Conservation (phyloP, 2,888 invertebrate genomes). For the Cephus sareptanus region DNA sequence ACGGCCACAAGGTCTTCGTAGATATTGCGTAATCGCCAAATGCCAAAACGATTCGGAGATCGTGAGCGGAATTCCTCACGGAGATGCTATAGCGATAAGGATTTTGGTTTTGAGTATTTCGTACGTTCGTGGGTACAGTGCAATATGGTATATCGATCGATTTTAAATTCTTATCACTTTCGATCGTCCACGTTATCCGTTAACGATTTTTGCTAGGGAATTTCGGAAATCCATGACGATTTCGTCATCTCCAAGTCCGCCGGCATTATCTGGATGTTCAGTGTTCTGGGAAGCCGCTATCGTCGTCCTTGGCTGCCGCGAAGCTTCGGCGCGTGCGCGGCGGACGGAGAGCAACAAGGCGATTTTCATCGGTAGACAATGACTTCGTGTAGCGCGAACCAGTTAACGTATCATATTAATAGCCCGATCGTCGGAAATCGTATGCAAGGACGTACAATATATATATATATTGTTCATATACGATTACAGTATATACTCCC, state of each 20-base stretch:
- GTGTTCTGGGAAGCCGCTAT: conserved; percentile 51
- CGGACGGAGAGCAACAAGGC: neutral
- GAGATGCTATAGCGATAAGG: neutral
- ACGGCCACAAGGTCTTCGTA: neutral
- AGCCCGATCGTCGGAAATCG: conserved; percentile 27
- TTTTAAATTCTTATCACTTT: neutral
- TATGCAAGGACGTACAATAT: neutral
- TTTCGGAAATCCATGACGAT: neutral
- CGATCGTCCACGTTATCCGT: neutral
- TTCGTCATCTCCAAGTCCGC: neutral
- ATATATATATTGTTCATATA: neutral
- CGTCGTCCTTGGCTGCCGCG: conserved; percentile 43
- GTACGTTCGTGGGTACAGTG: neutral
- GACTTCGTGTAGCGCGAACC: conserved; percentile 18
- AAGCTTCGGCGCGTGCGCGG: conserved; percentile 29
- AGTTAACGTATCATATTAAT: conserved; percentile 26
- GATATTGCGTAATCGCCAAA: conserved; percentile 26
- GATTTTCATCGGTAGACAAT: neutral
- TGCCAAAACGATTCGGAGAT: neutral
- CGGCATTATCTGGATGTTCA: conserved; percentile 41
- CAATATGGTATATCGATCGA: neutral
- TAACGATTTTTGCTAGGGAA: neutral
- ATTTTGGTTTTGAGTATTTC: neutral
- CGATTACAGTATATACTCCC: neutral
- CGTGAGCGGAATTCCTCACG: neutral